Conservation (phyloP, 2,888 invertebrate genomes). For the Craniophora ligustri region DNA sequence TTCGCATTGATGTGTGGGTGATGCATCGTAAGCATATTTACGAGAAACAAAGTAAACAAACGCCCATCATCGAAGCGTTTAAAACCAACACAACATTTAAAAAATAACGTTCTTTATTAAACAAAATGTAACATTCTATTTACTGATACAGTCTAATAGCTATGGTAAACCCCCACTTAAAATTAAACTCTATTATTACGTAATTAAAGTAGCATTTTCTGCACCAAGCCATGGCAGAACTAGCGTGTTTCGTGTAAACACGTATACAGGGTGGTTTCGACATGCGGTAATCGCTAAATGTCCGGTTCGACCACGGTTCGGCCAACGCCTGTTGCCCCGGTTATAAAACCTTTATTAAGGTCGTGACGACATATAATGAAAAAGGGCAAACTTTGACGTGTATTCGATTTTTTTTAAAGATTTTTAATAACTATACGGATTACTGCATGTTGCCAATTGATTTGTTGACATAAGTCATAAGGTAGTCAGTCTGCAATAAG, state of each 20-base stretch:
- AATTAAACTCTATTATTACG: conserved; percentile 2
- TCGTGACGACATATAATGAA: conserved; percentile 47
- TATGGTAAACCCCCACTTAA: neutral
- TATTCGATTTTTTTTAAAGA: conserved; percentile 45
- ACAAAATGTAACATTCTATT: conserved; percentile 29
- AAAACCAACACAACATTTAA: conserved; percentile 6
- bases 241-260: conserved; percentile 59
- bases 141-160: conserved; percentile 30
- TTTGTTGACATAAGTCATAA: too few relatives aligned
- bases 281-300: conserved; percentile 62
- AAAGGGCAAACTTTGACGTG: conserved; percentile 57
- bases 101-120: conserved; percentile 19
- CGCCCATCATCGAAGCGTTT: too few relatives aligned
- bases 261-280: conserved; percentile 60
- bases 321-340: conserved; percentile 63
- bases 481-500: too few relatives aligned
- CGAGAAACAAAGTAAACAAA: too few relatives aligned
- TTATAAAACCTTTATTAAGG: conserved; percentile 68
- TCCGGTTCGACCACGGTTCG: conserved; percentile 50
- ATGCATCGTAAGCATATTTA: too few relatives aligned
- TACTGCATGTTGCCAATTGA: too few relatives aligned
- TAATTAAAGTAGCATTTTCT: conserved; percentile 22
- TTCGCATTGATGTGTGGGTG: too few relatives aligned
- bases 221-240: conserved; percentile 15
- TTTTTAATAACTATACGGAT: conserved; percentile 11